These are phyloP conservation scores for Coreius guichenoti DNA, from an alignment of 2,797 vertebrate genomes.

Conservation along the genomic window DNA sequence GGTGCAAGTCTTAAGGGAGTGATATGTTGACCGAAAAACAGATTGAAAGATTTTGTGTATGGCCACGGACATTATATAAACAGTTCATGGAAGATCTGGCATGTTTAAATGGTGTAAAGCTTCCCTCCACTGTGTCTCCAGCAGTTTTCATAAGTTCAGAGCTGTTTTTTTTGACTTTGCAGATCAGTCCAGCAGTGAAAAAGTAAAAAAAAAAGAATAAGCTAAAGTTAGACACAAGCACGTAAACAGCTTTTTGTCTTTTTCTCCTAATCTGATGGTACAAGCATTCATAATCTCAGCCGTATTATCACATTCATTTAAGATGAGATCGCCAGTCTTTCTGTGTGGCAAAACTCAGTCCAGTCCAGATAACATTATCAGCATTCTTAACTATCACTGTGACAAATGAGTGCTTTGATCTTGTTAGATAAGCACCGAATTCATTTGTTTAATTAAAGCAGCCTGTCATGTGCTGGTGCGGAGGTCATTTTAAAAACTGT, in stretches of 20 bases:
- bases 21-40: not conserved
- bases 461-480: slow-evolving; percentile 82
- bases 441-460: slow-evolving; percentile 98
- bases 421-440: slow-evolving; percentile 83
- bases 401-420: slow-evolving; percentile 89
- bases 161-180: slow-evolving; percentile 11
- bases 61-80: not conserved
- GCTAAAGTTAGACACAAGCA: slow-evolving; percentile 63
- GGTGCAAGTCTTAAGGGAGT: not conserved
- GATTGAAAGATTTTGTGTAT: slow-evolving; percentile 8
- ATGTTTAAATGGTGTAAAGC: not conserved
- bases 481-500: slow-evolving; percentile 91
- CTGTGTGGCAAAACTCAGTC: slow-evolving; percentile 76
- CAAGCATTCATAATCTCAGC: slow-evolving; percentile 63
- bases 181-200: slow-evolving; percentile 7
- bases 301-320: slow-evolving; percentile 66
- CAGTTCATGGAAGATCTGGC: not conserved
- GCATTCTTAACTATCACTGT: slow-evolving; percentile 83
- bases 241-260: slow-evolving; percentile 75
- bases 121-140: not conserved
- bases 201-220: not conserved
- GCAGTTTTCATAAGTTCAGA: not conserved
- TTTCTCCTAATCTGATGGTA: slow-evolving; percentile 75
- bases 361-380: slow-evolving; percentile 79
- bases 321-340: slow-evolving; percentile 79